These are phyloP conservation scores for Lottia scabra DNA, from an alignment of 2,888 invertebrate genomes.

Conservation along the genomic window DNA sequence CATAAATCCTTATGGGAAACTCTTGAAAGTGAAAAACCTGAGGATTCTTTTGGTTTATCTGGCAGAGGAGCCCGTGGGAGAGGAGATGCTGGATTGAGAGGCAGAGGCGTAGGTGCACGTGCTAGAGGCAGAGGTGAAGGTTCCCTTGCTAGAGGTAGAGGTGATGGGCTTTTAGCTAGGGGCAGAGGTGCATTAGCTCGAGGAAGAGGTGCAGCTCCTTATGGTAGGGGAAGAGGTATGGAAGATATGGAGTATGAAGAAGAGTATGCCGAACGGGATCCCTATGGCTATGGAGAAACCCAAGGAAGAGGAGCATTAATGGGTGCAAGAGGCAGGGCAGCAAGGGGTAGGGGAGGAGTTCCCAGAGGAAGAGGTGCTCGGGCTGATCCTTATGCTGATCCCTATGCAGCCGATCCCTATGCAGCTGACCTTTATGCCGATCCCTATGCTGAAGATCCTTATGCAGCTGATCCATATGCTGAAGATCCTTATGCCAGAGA, in stretches of 20 bases:
- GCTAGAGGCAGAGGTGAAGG: neutral
- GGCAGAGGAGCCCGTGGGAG: neutral
- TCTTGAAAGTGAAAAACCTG: no score
- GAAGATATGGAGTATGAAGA: neutral
- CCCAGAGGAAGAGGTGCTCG: neutral
- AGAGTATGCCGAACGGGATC: neutral
- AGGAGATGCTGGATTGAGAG: neutral
- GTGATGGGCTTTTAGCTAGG: neutral
- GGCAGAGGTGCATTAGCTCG: neutral
- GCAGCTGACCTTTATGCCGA: no score
- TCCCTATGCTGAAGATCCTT: neutral
- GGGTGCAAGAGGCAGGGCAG: neutral
- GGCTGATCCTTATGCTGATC: no score
- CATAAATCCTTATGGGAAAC: neutral
- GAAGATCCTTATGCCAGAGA: neutral
- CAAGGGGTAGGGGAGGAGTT: no score
- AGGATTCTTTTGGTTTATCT: no score
- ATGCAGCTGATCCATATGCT: neutral
- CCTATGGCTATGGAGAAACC: neutral
- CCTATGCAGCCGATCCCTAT: no score
- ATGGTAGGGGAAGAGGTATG: neutral
- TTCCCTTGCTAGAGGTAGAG: neutral
- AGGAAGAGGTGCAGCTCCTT: neutral
- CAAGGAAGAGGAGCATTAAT: no score
- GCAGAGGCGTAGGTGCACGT: neutral